These are phyloP conservation scores for Austrolebias charrua DNA, from an alignment of 2,797 vertebrate species.

Conservation along the genomic window DNA sequence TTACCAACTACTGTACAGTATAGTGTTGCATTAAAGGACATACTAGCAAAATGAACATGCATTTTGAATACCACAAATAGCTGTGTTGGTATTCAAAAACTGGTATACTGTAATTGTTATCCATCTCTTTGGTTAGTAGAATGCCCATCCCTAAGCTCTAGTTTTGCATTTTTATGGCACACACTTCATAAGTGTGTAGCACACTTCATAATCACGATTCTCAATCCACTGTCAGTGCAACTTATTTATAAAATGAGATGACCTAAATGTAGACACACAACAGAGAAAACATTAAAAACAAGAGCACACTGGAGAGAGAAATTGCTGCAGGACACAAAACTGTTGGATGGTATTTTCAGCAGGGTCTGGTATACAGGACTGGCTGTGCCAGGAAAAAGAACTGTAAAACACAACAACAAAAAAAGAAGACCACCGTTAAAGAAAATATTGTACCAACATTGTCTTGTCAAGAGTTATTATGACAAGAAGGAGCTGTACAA, in stretches of 20 bases:
- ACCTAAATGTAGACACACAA: slow-evolving; percentile 87
- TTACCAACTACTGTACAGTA: no score
- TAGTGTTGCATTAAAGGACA: no score
- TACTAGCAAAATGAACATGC: no score
- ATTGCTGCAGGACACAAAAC: slow-evolving; percentile 99
- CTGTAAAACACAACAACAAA: slow-evolving; percentile 99
- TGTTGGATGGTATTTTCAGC: slow-evolving; percentile 99
- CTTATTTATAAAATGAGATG: slow-evolving; percentile 54
- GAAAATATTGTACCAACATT: slow-evolving; percentile 90
- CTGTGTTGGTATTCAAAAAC: background rate
- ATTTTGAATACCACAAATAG: no score
- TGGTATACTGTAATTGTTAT: background rate
- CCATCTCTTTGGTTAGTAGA: background rate
- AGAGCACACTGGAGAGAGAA: slow-evolving; percentile 96
- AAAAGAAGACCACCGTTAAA: slow-evolving; percentile 99
- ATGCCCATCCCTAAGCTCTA: slow-evolving; percentile 14
- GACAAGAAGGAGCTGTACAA: slow-evolving; percentile 28
- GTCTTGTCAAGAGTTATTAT: slow-evolving; percentile 83
- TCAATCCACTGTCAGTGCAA: slow-evolving; percentile 42
- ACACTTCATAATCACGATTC: slow-evolving; percentile 47
- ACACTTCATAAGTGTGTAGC: background rate
- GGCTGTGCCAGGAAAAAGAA: slow-evolving; percentile 99
- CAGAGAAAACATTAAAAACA: slow-evolving; percentile 84
- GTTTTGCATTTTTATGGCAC: slow-evolving; percentile 1
- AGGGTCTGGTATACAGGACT: slow-evolving; percentile 99